Evolutionary conservation across 2,113 vertebrate species (phyloP), one percentile per base, ranked within the genome.

Genomic region (Lynx canadensis): DNA sequence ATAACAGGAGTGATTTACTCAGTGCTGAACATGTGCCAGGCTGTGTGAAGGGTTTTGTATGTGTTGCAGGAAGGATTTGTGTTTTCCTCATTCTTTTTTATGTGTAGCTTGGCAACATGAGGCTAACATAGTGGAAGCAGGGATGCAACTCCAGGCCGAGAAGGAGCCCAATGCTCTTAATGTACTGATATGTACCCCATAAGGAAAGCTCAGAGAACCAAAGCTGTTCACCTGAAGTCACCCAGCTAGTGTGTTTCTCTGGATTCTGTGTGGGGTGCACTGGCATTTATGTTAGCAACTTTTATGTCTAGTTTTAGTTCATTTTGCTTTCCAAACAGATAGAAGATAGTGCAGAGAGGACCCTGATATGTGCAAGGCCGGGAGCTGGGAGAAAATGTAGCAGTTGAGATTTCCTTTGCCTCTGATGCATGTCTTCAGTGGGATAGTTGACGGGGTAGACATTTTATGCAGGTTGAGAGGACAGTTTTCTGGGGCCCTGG

Each of bases 1-100:
- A 8, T 15, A 4, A 13, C 10, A 68, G 13, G 16, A 90, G n/a
- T 36, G 27, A 36, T 21, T 14, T 33, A 14, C 15, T 16, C 5
- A 63, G 31, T 60, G 33, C 13, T 0, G 12, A 18, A 8, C 4
- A 3, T 1, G 2, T 14, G 36, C 31, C 5, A 19, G 31, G 18
- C 38, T 68, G 4, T 11, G 5, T 19, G 36, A 45, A 60, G 36
- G 9, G 15, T 27, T 50, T 8, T 18, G 38, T 8, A 8, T 9
- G 7, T 4, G 29, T 63, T 4, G 0, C 11, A 4, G 14, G 19
- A 31, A 41, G 16, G 27, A 6, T 60, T 45, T 66, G 21, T 16
- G 21, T 23, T 50, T 21, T 36, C 2, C 45, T 81, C 16, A 8
- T 52, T 65, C 38, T 71, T 52, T 65, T n/a, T 71, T 38, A 12